Conservation (phyloP, 1,140 invertebrate species). For the Copidosoma floridanum region DNA sequence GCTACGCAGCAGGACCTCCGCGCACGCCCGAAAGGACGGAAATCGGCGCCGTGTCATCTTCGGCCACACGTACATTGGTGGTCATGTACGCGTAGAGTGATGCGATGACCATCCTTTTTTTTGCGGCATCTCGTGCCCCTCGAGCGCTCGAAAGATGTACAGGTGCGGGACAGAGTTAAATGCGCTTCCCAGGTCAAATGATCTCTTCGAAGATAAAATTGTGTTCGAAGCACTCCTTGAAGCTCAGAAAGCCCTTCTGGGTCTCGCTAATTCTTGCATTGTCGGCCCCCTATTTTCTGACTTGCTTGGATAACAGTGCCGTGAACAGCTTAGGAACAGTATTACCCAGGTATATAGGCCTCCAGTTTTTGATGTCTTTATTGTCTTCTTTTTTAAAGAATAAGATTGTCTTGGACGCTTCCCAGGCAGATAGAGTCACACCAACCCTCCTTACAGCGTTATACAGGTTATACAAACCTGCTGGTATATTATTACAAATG, state of each 20-base stretch:
- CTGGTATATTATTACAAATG: no score
- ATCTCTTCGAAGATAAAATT: conserved; percentile 41
- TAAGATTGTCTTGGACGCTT: conserved; percentile 36
- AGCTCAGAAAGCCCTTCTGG: conserved; percentile 40
- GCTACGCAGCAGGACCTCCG: conserved; percentile 20
- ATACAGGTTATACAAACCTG: no score
- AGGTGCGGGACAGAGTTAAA: conserved; percentile 43
- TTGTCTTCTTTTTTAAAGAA: conserved; percentile 40
- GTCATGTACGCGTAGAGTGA: background rate
- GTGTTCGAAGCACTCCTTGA: conserved; percentile 45
- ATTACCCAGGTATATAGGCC: conserved; percentile 46
- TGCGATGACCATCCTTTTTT: conserved; percentile 26
- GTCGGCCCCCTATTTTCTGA: conserved; percentile 22
- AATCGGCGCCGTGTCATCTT: conserved; percentile 4
- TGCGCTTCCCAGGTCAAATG: conserved; percentile 40
- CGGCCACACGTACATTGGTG: background rate
- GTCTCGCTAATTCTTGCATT: conserved; percentile 23
- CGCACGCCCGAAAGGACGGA: conserved; percentile 23
- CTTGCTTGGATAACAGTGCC: conserved; percentile 30
- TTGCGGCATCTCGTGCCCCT: conserved; percentile 1
- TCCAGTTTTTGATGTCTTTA: conserved; percentile 23
- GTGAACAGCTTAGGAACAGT: conserved; percentile 42
- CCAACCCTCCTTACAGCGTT: no score
- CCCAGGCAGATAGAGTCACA: no score
- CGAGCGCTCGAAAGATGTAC: conserved; percentile 28